Evolutionary conservation across 2,113 vertebrate species (phyloP).

Genomic region (Loxodonta africana): DNA sequence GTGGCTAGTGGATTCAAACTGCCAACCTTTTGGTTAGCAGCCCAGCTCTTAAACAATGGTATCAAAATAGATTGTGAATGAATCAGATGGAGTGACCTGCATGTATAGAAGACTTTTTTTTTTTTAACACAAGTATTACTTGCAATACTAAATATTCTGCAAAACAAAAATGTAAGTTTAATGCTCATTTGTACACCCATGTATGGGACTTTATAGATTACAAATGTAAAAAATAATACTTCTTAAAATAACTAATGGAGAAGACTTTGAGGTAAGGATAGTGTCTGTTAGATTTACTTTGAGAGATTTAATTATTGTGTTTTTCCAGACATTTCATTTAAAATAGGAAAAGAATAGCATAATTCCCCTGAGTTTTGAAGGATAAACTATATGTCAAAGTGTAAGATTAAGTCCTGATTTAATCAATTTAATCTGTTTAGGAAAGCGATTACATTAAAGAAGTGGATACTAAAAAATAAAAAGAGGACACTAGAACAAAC

Average conservation of each 20-base stretch:
- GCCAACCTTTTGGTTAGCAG: too few relatives aligned
- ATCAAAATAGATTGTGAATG: conserved; percentile 23
- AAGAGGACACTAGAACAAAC: neutral
- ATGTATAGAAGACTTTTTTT: neutral
- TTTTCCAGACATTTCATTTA: neutral
- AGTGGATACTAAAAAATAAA: neutral
- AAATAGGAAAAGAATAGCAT: neutral
- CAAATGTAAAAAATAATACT: neutral
- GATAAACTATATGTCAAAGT: neutral
- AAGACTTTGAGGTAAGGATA: neutral
- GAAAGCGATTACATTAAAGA: neutral
- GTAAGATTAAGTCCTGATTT: conserved; percentile 33
- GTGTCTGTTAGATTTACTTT: neutral
- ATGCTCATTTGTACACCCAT: neutral
- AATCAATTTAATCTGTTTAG: neutral
- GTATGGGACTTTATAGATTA: neutral
- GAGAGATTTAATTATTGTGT: conserved; percentile 8
- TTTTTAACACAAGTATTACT: neutral
- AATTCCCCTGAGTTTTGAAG: neutral
- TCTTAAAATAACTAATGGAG: neutral
- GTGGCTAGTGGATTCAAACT: too few relatives aligned
- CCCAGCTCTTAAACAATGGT: neutral
- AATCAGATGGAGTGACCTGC: neutral
- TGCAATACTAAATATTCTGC: neutral
- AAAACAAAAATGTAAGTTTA: conserved; percentile 1